These are phyloP conservation scores for Harpagoxenus sublaevis DNA, from an alignment of 2,888 invertebrate species.

Conservation along the genomic window DNA sequence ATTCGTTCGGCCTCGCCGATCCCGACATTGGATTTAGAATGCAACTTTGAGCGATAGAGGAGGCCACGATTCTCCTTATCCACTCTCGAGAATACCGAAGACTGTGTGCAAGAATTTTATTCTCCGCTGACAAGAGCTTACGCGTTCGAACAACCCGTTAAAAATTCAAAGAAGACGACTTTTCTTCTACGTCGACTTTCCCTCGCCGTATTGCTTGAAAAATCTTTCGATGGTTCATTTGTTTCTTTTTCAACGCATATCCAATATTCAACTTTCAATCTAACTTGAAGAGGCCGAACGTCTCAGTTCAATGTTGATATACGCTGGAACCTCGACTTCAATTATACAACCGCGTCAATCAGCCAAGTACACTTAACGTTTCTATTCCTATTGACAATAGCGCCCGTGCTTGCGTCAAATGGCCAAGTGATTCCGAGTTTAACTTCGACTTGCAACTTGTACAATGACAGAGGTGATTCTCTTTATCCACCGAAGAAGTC, in stretches of 20 bases:
- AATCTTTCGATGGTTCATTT: conserved; percentile 2
- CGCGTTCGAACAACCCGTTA: conserved; percentile 45
- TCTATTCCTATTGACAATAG: conserved; percentile 46
- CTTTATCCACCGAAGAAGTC: conserved; percentile 49
- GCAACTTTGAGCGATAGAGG: conserved; percentile 8
- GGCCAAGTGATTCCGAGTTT: conserved; percentile 45
- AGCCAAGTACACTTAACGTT: conserved; percentile 53
- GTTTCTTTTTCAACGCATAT: conserved; percentile 42
- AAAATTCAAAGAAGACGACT: conserved; percentile 45
- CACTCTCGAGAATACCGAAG: conserved; percentile 27
- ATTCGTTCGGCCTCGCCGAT: neutral
- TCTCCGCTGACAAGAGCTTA: conserved; percentile 47
- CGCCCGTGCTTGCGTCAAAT: conserved; percentile 28
- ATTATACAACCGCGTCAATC: conserved; percentile 53
- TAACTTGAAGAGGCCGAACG: conserved; percentile 18
- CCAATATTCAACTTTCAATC: conserved; percentile 54
- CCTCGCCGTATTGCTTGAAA: neutral
- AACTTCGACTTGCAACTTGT: conserved; percentile 48
- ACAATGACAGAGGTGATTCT: conserved; percentile 41
- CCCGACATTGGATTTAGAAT: conserved; percentile 15
- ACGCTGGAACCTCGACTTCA: conserved; percentile 29
- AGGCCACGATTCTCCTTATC: conserved; percentile 34
- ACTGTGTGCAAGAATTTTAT: conserved; percentile 19
- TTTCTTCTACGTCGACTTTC: conserved; percentile 14
- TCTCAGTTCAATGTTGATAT: conserved; percentile 37